Evolutionary conservation across 2,888 invertebrate species (phyloP).

Genomic region (Ceriagrion tenellum): DNA sequence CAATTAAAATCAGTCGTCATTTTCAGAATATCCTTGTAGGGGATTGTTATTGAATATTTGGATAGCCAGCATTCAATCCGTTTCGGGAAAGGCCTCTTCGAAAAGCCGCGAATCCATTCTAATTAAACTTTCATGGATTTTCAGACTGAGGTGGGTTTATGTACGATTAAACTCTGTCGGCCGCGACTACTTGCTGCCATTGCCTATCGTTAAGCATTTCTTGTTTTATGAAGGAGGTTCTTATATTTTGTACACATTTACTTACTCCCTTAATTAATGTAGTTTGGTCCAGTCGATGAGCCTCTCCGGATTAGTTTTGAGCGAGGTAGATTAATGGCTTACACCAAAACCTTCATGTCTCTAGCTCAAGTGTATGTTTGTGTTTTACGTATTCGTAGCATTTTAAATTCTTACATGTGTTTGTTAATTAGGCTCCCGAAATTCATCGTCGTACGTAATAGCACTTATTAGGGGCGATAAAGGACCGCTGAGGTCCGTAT

Average conservation of each 20-base stretch:
- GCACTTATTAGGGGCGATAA: no score
- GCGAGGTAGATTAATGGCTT: neutral
- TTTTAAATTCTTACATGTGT: neutral
- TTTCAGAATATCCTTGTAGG: neutral
- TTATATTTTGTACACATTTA: neutral
- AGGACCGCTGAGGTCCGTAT: no score
- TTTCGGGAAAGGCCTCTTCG: neutral
- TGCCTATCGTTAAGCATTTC: neutral
- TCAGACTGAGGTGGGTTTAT: neutral
- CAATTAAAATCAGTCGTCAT: neutral
- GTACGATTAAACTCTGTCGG: neutral
- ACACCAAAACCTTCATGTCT: neutral
- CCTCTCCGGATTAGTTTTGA: neutral
- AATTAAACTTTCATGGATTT: constrained; percentile 12
- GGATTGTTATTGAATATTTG: neutral
- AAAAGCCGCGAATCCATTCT: neutral
- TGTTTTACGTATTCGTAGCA: neutral
- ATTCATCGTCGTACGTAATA: neutral
- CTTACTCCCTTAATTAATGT: neutral
- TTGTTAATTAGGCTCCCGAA: neutral
- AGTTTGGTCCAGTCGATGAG: neutral
- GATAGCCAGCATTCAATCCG: neutral
- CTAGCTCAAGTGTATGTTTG: neutral
- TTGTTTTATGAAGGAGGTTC: neutral
- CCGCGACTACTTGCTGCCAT: neutral